Evolutionary conservation across 2,888 invertebrate genomes (phyloP), one percentile per base, ranked within the genome.

Genomic region (Lathronympha strigana): DNA sequence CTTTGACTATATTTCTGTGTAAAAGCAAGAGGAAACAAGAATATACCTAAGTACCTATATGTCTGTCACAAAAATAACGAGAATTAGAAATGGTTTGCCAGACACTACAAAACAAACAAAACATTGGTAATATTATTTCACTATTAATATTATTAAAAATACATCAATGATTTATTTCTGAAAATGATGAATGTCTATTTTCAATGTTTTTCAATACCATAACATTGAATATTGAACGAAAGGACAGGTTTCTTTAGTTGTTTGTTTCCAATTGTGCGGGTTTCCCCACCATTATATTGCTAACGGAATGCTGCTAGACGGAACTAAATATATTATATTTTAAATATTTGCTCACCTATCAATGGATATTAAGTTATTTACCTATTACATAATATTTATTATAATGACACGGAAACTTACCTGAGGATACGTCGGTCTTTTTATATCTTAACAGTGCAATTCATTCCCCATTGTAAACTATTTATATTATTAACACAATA

Each of bases 241-340:
- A 51, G 19, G 64, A 64, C 64, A 60, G 58, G 64, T 64, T 60
- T 36, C 2, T 43, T 58, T 33, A 51, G 43, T 43, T 19, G 45
- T 55, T 43, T 19, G 45, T 55, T 25, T 50, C 40, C 57, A 51
- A 31, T 21, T 25, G 23, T 54, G 38, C 38, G 64, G 64, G 58
- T 53, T 64, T 64, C 51, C 51, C 58, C 64, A 25, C 13, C 15
- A 19, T 28, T 57, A 55, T 36, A 33, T 25, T 40, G 15, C 25
- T 54, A 3, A 38, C 21, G 58, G 58, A 64, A 64, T 64, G 64
- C 33, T 53, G 53, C 43, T 51, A 25, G 9, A 31, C 31, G 57
- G 55, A 57, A 31, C 57, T 57, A 45, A 19, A 13, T 36, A 21
- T 25, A 17, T 43, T 5, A 23, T 55, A 40, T 45, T 31, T 31